These are phyloP conservation scores for Bellardia bayeri DNA, from an alignment of 2,888 invertebrate genomes.

Conservation along the genomic window DNA sequence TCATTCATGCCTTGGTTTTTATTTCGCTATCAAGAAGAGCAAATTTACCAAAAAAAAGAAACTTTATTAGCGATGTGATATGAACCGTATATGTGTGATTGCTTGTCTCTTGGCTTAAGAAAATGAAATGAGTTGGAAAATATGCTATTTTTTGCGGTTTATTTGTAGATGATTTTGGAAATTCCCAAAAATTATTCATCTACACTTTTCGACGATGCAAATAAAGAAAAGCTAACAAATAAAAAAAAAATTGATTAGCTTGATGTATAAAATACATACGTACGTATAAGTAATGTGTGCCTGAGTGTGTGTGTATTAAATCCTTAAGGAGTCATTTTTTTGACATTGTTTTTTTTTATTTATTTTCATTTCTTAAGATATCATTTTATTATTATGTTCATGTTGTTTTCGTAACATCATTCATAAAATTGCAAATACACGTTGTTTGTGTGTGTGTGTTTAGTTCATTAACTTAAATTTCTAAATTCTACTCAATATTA, in stretches of 20 bases:
- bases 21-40: constrained; percentile 30
- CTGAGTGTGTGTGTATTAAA: constrained; percentile 26
- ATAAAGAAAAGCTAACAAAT: background rate
- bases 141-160: constrained; percentile 75
- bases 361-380: constrained; percentile 25
- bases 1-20: constrained; percentile 24
- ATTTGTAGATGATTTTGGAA: constrained; percentile 50
- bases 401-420: constrained; percentile 19
- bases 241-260: constrained; percentile 49
- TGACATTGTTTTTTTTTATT: constrained; percentile 13
- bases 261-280: constrained; percentile 9
- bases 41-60: background rate
- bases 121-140: constrained; percentile 82
- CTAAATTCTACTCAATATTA: constrained; percentile 36
- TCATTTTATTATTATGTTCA: constrained; percentile 40
- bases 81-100: constrained; percentile 50
- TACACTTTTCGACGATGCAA: constrained; percentile 29
- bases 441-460: constrained; percentile 53
- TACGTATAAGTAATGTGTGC: background rate
- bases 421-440: constrained; percentile 29
- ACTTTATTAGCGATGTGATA: constrained; percentile 51
- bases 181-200: constrained; percentile 40
- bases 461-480: constrained; percentile 69
- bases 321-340: constrained; percentile 60
- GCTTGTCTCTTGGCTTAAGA: constrained; percentile 69